phyloP scores from a whole-genome alignment of 2,797 vertebrate genomes.

The Morelia viridis region DNA sequence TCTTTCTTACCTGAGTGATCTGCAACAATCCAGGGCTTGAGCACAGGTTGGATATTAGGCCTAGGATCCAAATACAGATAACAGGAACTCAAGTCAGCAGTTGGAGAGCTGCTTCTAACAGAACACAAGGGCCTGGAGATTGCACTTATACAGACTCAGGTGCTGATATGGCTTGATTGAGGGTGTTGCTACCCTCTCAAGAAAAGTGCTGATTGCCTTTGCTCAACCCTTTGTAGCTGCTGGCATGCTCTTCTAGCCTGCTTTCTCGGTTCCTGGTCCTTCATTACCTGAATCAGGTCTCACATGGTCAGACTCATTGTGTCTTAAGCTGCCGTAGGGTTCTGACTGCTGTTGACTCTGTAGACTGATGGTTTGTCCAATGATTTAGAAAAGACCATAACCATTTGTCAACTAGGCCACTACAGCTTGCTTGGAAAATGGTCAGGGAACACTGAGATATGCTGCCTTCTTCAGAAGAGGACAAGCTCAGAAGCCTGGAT shows the following conservation, averaged over 20 bases:
- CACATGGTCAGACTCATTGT: background rate
- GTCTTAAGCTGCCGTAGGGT: background rate
- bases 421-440: background rate
- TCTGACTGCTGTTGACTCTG: background rate
- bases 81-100: background rate
- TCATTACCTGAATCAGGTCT: background rate
- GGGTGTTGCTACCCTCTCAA: background rate
- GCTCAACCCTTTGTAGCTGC: background rate
- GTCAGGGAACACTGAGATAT: background rate
- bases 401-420: background rate
- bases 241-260: background rate
- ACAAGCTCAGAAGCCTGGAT: background rate
- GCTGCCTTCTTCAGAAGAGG: background rate
- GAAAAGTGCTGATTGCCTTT: background rate
- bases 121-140: background rate
- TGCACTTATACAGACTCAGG: background rate
- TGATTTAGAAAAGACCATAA: background rate
- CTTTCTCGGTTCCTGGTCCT: background rate
- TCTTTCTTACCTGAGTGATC: background rate
- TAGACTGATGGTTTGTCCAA: background rate
- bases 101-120: background rate
- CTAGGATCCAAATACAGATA: background rate
- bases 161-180: background rate
- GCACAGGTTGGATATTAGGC: background rate
- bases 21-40: background rate